phyloP scores from a whole-genome alignment of 2,888 invertebrate genomes.

The Eupithecia centaureata region DNA sequence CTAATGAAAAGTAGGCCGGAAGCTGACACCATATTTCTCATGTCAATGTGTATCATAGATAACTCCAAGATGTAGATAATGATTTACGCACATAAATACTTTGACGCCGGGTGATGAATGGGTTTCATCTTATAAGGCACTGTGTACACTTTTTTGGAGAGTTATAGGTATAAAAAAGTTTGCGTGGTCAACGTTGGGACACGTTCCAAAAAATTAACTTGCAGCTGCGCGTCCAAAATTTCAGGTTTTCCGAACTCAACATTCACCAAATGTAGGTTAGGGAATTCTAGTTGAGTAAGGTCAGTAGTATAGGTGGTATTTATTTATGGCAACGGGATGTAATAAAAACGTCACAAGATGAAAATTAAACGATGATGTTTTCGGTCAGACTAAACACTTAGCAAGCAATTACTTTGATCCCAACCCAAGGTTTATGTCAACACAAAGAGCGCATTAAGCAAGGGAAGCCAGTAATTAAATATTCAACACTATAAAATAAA shows the following conservation, averaged over 20 bases:
- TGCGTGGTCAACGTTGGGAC: background rate
- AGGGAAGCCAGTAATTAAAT: conserved; percentile 43
- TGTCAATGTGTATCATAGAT: conserved; percentile 52
- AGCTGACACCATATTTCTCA: conserved; percentile 58
- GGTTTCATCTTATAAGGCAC: conserved; percentile 34
- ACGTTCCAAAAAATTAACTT: background rate
- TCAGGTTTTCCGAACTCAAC: background rate
- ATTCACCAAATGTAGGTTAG: conserved; percentile 5
- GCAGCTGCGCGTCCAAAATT: conserved; percentile 18
- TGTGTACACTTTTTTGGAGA: conserved; percentile 16
- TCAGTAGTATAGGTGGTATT: conserved; percentile 3
- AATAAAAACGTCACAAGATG: conserved; percentile 7
- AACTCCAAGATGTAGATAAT: conserved; percentile 51
- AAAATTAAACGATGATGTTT: conserved; percentile 12
- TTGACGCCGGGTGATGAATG: conserved; percentile 50
- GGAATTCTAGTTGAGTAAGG: conserved; percentile 6
- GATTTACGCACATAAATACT: conserved; percentile 51
- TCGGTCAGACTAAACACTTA: conserved; percentile 25
- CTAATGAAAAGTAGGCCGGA: conserved; percentile 62
- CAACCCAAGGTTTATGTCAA: conserved; percentile 30
- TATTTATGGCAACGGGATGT: conserved; percentile 18
- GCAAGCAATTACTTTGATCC: conserved; percentile 35
- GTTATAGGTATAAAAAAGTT: conserved; percentile 12
- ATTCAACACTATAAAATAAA: conserved; percentile 51
- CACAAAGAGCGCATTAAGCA: conserved; percentile 42